Conservation (phyloP, 2,888 invertebrate species). For the Plebejus melissa region DNA sequence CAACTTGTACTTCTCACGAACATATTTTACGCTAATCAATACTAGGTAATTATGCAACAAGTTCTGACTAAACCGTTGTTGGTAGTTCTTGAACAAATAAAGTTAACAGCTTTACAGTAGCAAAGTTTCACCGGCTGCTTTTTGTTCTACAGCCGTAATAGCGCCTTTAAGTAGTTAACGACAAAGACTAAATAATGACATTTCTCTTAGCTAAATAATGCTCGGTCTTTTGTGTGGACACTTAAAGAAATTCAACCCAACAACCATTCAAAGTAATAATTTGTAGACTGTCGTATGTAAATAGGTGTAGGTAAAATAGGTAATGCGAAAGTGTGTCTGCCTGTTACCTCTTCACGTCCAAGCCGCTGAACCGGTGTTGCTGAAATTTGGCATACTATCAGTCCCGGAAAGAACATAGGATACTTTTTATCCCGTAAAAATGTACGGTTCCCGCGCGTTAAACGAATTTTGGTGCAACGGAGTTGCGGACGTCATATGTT, state of each 20-base stretch:
- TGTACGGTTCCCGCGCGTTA: too few relatives aligned
- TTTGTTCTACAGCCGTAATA: slow-evolving; percentile 13
- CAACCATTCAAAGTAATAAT: background rate
- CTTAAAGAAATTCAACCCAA: background rate
- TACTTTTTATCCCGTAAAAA: too few relatives aligned
- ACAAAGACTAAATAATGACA: slow-evolving; percentile 20
- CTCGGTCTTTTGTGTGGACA: background rate
- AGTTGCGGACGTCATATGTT: too few relatives aligned
- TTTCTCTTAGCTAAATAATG: slow-evolving; percentile 14
- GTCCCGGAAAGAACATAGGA: too few relatives aligned
- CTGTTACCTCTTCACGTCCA: too few relatives aligned
- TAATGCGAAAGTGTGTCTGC: background rate
- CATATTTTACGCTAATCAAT: background rate
- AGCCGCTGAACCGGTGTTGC: too few relatives aligned
- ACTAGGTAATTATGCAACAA: background rate
- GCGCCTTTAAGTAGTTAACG: slow-evolving; percentile 18
- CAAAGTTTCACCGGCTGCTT: slow-evolving; percentile 2
- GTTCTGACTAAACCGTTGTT: background rate
- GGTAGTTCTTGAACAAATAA: slow-evolving; percentile 11
- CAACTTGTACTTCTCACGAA: background rate
- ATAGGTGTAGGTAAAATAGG: background rate
- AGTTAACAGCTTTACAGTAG: slow-evolving; percentile 14
- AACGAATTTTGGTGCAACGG: too few relatives aligned
- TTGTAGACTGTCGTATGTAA: background rate
- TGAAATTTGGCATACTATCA: too few relatives aligned